Percentiles rank a stretch among this genome's conserved stretches.
Evolutionary conservation across 2,113 vertebrate species (phyloP).

Genomic region (Callipepla squamata): DNA sequence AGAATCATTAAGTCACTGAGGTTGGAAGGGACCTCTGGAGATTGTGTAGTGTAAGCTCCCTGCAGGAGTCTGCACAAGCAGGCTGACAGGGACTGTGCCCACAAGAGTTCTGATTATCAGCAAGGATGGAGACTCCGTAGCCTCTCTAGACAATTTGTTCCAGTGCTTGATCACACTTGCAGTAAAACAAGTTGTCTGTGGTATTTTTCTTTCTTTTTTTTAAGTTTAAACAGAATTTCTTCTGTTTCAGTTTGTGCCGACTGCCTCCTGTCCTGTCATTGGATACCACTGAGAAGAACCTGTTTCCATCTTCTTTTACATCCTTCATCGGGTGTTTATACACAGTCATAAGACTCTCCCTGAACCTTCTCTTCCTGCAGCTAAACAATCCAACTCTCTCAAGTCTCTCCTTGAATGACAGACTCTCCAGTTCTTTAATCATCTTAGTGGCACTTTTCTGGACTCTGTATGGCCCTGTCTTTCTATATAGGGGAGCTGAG

Average conservation of each 20-base stretch:
- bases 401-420: not conserved
- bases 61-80: not conserved
- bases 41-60: not conserved
- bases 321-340: not conserved
- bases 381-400: not conserved
- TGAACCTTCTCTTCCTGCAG: not conserved
- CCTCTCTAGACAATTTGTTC: not conserved
- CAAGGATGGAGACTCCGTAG: not conserved
- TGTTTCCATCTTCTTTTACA: not conserved
- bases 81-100: rapidly evolving
- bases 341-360: not conserved
- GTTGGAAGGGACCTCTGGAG: not conserved
- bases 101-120: not conserved
- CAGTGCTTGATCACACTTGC: not conserved
- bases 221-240: not conserved
- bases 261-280: not conserved
- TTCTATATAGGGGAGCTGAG: not conserved
- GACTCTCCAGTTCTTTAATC: not conserved
- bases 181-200: not conserved
- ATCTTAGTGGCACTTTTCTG: not conserved
- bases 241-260: not conserved
- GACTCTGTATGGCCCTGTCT: not conserved
- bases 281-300: not conserved
- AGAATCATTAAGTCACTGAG: not conserved
- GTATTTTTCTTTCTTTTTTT: not conserved